Evolutionary conservation across 2,797 vertebrate genomes (phyloP), one percentile per base, ranked within the genome.

Genomic region (Lepus townsendii): DNA sequence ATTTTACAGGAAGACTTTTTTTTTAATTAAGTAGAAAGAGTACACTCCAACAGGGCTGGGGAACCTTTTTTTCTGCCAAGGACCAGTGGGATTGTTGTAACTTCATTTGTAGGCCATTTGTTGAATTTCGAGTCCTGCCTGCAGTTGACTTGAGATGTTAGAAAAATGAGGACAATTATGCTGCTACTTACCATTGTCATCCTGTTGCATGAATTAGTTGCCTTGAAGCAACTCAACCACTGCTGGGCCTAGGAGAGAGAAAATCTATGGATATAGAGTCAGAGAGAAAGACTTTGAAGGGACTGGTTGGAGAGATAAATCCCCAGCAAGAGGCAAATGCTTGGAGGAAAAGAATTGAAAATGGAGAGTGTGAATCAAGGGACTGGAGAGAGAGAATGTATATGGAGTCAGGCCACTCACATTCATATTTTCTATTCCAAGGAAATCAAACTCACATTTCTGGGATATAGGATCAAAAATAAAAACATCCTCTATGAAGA

Each of bases 401-500:
- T 63, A 63, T 32, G 16, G 47, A 71, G 84, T 82, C 85, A 97
- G 97, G 96, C 97, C 97, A 98, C 97, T 97, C 97, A 10, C 96
- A 96, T 93, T 97, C 95, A 95, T 69, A 54, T 97, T 97, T 98
- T 94, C 80, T 95, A 89, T 95, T 98, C 97, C 97, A 98, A 98
- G 97, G 97, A 98, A 97, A 98, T 97, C 97, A 97, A 98, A 97
- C 97, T 97, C 97, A 97, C 88, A 96, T 95, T 98, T 98, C 96
- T 97, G 97, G 97, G 96, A 96, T 98, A 95, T 90, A 97, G 96
- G 75, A 85, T 97, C 93, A 97, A 98, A 98, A 98, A 98, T 96
- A 97, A 98, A 98, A 98, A 98, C 97, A 98, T 98, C 97, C 95
- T 98, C 97, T 98, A 95, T 93, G 97, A 97, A 97, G 96, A 98